phyloP scores from a whole-genome alignment of 2,113 vertebrate genomes.

The Bungarus multicinctus region DNA sequence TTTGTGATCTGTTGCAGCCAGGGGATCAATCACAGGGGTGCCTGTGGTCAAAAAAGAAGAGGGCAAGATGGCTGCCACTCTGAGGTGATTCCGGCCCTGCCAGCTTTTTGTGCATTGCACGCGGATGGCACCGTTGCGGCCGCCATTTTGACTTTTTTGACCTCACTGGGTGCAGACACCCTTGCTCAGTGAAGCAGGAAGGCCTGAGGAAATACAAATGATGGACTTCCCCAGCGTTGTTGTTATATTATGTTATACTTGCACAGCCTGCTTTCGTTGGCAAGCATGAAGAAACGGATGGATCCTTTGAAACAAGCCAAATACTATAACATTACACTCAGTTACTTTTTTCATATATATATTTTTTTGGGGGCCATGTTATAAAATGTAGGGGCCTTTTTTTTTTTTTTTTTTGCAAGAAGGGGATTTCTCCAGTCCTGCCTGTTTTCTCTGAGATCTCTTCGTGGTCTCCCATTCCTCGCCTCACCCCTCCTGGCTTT shows the following conservation, averaged over 20 bases:
- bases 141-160: background rate
- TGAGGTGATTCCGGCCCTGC: background rate
- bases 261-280: background rate
- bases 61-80: background rate
- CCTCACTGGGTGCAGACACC: background rate
- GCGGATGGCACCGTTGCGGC: background rate
- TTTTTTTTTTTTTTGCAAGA: too few relatives aligned
- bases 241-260: background rate
- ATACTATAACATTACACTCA: background rate
- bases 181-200: background rate
- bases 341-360: background rate
- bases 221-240: background rate
- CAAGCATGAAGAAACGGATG: background rate
- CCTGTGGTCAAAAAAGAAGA: background rate
- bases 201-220: background rate
- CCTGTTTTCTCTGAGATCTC: too few relatives aligned
- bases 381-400: too few relatives aligned
- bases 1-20: background rate
- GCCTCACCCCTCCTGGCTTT: too few relatives aligned
- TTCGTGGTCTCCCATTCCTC: too few relatives aligned
- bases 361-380: too few relatives aligned
- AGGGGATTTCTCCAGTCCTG: too few relatives aligned
- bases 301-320: background rate
- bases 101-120: background rate
- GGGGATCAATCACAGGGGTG: background rate